phyloP scores from a whole-genome alignment of 37 sponge, comb jelly and placozoan species.

The Aplysina aerophoba region DNA sequence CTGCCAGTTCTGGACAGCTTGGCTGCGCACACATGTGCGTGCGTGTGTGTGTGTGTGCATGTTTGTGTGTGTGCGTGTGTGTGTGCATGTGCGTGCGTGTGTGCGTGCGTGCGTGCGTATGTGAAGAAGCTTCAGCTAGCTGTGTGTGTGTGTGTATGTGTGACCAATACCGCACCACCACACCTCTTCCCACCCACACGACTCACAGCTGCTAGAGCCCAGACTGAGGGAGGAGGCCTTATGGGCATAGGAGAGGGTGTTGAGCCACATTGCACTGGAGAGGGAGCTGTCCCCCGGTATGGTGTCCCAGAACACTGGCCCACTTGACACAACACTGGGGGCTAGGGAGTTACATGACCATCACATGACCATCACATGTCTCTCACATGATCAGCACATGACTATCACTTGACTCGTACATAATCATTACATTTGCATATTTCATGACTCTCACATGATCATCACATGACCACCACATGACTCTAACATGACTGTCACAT shows the following conservation, averaged over 20 bases:
- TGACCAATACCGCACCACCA: too few relatives aligned
- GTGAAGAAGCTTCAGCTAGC: too few relatives aligned
- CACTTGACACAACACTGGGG: conserved; percentile 9
- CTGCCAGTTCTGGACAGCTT: conserved; percentile 24
- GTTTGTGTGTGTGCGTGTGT: too few relatives aligned
- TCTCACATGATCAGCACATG: neutral
- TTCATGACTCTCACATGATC: too few relatives aligned
- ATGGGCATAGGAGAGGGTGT: neutral
- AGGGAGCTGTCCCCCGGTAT: neutral
- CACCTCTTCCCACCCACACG: neutral
- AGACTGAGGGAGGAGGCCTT: conserved; percentile 6
- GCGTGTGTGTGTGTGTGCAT: too few relatives aligned
- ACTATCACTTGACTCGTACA: neutral
- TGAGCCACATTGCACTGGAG: conserved; percentile 7
- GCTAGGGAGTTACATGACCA: neutral
- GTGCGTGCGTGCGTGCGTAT: too few relatives aligned
- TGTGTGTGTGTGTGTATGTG: too few relatives aligned
- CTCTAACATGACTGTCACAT: too few relatives aligned
- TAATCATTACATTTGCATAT: too few relatives aligned
- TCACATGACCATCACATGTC: neutral
- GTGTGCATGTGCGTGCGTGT: too few relatives aligned
- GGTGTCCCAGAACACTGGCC: conserved; percentile 15
- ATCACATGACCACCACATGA: too few relatives aligned
- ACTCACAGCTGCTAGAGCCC: conserved; percentile 18
- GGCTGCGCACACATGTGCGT: neutral